Evolutionary conservation across 2,797 vertebrate species (phyloP), one percentile per base, ranked within the genome.

Genomic region (Pogoniulus pusillus): DNA sequence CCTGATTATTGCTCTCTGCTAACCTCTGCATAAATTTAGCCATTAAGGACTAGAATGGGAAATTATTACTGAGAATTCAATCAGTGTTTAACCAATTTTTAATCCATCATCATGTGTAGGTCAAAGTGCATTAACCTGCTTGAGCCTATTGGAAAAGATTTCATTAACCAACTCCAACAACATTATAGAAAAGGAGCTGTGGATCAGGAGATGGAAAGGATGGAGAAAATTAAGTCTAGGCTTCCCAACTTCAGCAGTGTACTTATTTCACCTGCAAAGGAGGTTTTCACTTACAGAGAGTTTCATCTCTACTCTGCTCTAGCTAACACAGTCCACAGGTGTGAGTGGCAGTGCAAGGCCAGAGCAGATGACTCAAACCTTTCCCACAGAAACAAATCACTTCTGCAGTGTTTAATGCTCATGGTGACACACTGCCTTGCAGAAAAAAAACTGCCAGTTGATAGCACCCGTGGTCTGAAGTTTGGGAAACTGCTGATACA

Each of bases 1-100:
- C 51, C 22, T 91, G 63, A 76, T 87, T 88, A 82, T 23, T 73
- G 84, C 63, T 84, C 74, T 72, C 60, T 64, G 37, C 62, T 85
- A 75, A 79, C 85, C 65, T 73, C 66, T 77, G 75, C 91, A 94
- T 90, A 90, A 92, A 93, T 90, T 90, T 80, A 92, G 59, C 69
- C 76, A 29, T 68, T 85, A 85, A 85, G 11, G 57, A 62, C 69
- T 59, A 47, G 53, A 84, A 69, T 35, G 80, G n/a, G 59, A 85
- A 92, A 92, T 77, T 79, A 63, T 74, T 65, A 83, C 93, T 60
- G 65, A 89, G 82, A 82, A 91, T 85, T 87, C 90, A 89, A 58
- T 94, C 84, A 73, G 64, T n/a, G 20, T 59, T 80, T 62, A 74
- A 80, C 79, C 74, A 63, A 49, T 77, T 74, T 90, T 90, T 94